Base-by-base conservation (phyloP, 2,797 vertebrate genomes). In the Anguilla anguilla region DNA sequence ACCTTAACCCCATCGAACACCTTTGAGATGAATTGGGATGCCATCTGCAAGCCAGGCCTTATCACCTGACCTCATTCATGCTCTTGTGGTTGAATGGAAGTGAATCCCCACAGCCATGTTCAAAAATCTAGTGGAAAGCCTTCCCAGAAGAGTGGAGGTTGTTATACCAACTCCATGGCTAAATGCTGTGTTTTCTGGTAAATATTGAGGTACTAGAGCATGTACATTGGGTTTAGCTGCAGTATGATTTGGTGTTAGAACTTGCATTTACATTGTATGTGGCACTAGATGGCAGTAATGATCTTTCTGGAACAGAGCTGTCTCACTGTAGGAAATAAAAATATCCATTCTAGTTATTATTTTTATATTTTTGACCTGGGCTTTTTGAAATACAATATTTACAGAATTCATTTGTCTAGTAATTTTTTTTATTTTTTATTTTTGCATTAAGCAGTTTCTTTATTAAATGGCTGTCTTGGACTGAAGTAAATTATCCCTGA, bases 231-330 rank as follows among this genome's bases (percentile, higher is more conserved):
- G 31, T 77, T 39, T 35, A 46, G 39, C 19, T 49, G 43, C 72
- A 81, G 39, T 81, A 49, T 81, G 77, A 6, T 49, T 46, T 57
- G 1, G 35, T 61, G 13, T 11, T 11, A 25, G 31, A 72, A 72
- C 61, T 22, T 51, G 61, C 9, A 85, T 49, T n/a, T 64, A 53
- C 19, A 67, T 15, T 55, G 46, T 72, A 84, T 13, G 46, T 84
- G 87, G 84, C 87, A 87, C 81, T 84, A 83, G 86, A 83, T 87
- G 86, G 86, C 86, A 87, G 86, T 69, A 83, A 28, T 84, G 25
- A 84, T 69, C 67, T 49, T 46, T 35, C 6, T 82, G 46, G 79
- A 82, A 82, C 10, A 25, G 79, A 82, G 43, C 19, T 79, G 74
- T 79, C 17, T 46, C 17, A 43, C 7, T 79, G 35, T 1, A 19